Percentiles rank a stretch among this genome's conserved stretches.
Conservation (phyloP, 2,888 invertebrate species). For the Orthonychiurus folsomi region DNA sequence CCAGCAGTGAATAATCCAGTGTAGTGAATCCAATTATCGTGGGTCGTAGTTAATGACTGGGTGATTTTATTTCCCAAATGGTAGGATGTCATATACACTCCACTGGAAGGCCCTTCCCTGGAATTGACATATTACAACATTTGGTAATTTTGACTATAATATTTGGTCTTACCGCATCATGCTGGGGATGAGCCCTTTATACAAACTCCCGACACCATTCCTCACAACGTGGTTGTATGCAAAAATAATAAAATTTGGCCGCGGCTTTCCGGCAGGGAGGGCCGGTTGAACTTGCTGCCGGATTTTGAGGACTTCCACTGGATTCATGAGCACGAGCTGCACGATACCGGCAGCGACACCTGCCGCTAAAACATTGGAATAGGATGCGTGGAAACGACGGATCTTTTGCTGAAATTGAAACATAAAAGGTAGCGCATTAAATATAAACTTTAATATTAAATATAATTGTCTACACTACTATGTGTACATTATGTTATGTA, state of each 20-base stretch:
- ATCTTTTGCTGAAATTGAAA: slow-evolving; percentile 1
- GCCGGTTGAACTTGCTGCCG: background rate
- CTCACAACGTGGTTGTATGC: background rate
- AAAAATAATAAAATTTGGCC: background rate
- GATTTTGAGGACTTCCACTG: background rate
- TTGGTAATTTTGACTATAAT: background rate
- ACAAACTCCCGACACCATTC: background rate
- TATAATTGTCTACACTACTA: background rate
- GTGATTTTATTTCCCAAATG: background rate
- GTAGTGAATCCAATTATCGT: background rate
- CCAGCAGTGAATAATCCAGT: background rate
- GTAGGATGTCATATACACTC: background rate
- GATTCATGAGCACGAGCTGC: background rate
- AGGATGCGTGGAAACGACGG: background rate
- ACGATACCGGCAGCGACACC: slow-evolving; percentile 1
- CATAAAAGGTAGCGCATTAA: background rate
- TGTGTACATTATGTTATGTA: background rate
- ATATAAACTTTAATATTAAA: background rate
- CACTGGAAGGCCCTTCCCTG: slow-evolving; percentile 2
- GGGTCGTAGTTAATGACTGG: background rate
- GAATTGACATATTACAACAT: background rate
- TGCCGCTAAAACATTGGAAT: background rate
- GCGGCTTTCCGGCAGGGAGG: background rate
- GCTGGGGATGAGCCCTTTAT: background rate
- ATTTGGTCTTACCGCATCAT: background rate